Evolutionary conservation across 2,888 invertebrate genomes (phyloP).

Genomic region (Calliopum simillimum): DNA sequence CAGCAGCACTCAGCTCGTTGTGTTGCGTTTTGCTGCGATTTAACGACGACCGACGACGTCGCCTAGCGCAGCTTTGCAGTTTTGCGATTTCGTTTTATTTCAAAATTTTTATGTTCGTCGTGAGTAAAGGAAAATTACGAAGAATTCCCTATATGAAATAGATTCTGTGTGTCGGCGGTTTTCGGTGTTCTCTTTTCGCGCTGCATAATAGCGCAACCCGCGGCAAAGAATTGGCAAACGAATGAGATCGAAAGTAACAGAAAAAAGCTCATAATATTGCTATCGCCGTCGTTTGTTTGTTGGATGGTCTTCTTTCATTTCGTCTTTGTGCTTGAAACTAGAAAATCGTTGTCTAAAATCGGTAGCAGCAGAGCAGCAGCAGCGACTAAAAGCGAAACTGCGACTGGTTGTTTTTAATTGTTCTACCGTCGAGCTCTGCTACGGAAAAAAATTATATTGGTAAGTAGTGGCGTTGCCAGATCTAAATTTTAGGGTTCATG

Average conservation of each 20-base stretch:
- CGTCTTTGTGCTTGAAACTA: background rate
- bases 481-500: no score
- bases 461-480: slow-evolving; percentile 24
- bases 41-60: no score
- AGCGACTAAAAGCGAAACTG: background rate
- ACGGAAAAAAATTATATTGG: slow-evolving; percentile 22
- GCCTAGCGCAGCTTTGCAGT: no score
- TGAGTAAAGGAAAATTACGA: no score
- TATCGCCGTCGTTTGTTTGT: slow-evolving; percentile 2
- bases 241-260: slow-evolving; percentile 21
- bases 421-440: background rate
- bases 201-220: background rate
- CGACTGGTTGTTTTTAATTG: slow-evolving; percentile 25
- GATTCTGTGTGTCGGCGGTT: background rate
- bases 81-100: no score
- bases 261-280: background rate
- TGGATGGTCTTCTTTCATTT: background rate
- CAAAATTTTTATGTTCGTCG: no score
- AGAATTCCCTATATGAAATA: background rate
- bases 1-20: no score
- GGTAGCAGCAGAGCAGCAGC: background rate
- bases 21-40: no score
- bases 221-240: background rate
- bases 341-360: slow-evolving; percentile 7
- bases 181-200: background rate